phyloP scores from a whole-genome alignment of 2,888 invertebrate species.

The Drosophila neotestacea region DNA sequence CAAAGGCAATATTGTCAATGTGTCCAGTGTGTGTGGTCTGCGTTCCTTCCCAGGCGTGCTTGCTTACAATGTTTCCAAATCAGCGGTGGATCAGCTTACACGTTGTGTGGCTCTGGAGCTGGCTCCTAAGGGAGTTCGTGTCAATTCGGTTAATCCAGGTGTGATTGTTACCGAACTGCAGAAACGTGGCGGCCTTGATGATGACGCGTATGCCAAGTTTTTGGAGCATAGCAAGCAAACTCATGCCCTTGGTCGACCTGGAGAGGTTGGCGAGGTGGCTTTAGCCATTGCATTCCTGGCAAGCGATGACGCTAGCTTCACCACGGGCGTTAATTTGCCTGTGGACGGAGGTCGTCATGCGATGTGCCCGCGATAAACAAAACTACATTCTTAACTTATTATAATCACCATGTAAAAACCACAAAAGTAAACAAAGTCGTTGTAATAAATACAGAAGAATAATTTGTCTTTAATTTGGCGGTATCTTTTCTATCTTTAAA shows the following conservation, averaged over 20 bases:
- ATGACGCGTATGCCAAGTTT: slow-evolving; percentile 93
- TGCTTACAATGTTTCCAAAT: slow-evolving; percentile 96
- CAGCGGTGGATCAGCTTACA: slow-evolving; percentile 97
- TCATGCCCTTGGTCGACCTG: slow-evolving; percentile 96
- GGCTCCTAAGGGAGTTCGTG: slow-evolving; percentile 92
- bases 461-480: too few relatives aligned
- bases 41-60: slow-evolving; percentile 95
- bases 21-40: slow-evolving; percentile 96
- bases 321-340: slow-evolving; percentile 94
- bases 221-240: slow-evolving; percentile 93
- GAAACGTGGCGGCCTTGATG: slow-evolving; percentile 92
- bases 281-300: slow-evolving; percentile 96
- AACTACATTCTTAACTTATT: too few relatives aligned
- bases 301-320: slow-evolving; percentile 94
- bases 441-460: too few relatives aligned
- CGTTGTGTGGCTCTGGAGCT: slow-evolving; percentile 95
- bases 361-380: slow-evolving; percentile 94
- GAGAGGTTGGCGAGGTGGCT: slow-evolving; percentile 94
- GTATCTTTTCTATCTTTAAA: too few relatives aligned
- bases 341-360: slow-evolving; percentile 98
- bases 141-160: slow-evolving; percentile 96
- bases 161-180: slow-evolving; percentile 96
- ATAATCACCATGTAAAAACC: slow-evolving; percentile 89
- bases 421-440: slow-evolving; percentile 35
- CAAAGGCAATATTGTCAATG: slow-evolving; percentile 96